Percentiles rank a stretch among this genome's conserved stretches.
These are phyloP conservation scores for Xestoiulus laeticollis DNA, from an alignment of 2,888 invertebrate genomes.

Conservation along the genomic window DNA sequence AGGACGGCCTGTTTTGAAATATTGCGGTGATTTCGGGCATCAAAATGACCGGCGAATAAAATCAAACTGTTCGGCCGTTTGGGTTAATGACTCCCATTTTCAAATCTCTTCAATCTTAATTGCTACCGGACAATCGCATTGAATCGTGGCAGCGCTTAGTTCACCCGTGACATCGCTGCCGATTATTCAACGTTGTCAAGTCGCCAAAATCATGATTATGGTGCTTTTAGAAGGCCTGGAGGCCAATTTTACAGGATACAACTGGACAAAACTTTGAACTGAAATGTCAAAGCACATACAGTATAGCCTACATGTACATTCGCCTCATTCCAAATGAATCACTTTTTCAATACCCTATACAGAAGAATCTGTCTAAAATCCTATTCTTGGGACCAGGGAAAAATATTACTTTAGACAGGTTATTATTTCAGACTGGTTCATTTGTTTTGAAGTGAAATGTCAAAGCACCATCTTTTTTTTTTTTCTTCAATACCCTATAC, in stretches of 20 bases:
- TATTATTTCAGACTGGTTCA: too few species aligned
- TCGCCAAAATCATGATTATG: not conserved
- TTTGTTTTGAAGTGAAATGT: too few species aligned
- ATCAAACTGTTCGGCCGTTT: not conserved
- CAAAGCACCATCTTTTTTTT: too few species aligned
- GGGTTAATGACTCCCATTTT: conserved; percentile 23
- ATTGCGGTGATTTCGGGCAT: not conserved
- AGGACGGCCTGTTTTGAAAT: not conserved
- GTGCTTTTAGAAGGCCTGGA: not conserved
- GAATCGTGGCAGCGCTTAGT: conserved; percentile 18
- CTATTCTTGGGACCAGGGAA: too few species aligned
- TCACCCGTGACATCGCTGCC: conserved; percentile 32
- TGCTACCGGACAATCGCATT: conserved; percentile 10
- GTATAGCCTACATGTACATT: too few species aligned
- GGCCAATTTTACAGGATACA: not conserved
- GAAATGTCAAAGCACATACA: not conserved
- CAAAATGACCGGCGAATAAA: not conserved
- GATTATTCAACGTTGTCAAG: not conserved
- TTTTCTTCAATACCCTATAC: too few species aligned
- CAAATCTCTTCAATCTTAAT: conserved; percentile 28
- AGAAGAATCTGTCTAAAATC: too few species aligned
- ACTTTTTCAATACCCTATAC: not conserved
- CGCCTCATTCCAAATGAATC: not conserved
- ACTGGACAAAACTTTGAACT: not conserved
- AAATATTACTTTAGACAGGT: too few species aligned